Evolutionary conservation across 2,113 vertebrate species (phyloP).

Genomic region (Hystrix cristata): DNA sequence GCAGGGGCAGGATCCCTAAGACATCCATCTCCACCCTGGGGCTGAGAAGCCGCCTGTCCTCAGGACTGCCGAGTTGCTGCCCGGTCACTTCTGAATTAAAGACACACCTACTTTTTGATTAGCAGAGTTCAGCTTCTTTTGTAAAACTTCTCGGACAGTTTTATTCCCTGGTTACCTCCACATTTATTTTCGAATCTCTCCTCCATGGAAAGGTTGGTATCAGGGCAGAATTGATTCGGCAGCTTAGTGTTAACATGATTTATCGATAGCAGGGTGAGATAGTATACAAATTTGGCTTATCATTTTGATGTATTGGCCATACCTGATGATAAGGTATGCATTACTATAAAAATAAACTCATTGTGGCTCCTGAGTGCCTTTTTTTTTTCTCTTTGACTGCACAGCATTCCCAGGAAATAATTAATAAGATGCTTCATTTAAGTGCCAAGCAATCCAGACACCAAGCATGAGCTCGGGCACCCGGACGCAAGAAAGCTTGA

Average conservation of each 20-base stretch:
- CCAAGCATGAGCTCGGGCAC: neutral
- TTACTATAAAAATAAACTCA: slow-evolving; percentile 67
- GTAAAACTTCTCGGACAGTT: slow-evolving; percentile 23
- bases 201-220: neutral
- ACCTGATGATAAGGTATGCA: slow-evolving; percentile 54
- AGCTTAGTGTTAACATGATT: slow-evolving; percentile 50
- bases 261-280: neutral
- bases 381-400: slow-evolving; percentile 11
- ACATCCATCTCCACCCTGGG: neutral
- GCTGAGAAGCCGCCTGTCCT: neutral
- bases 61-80: neutral
- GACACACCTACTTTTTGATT: neutral
- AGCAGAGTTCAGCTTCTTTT: slow-evolving; percentile 46
- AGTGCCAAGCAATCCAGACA: slow-evolving; percentile 78
- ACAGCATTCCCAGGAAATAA: slow-evolving; percentile 75
- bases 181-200: slow-evolving; percentile 25
- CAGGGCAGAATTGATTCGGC: slow-evolving; percentile 39
- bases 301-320: slow-evolving; percentile 24
- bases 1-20: neutral
- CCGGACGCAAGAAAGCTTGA: slow-evolving; percentile 81
- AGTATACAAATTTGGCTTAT: slow-evolving; percentile 31
- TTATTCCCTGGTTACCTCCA: neutral
- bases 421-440: slow-evolving; percentile 82
- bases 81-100: neutral
- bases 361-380: slow-evolving; percentile 28